Base-by-base conservation (phyloP, 2,113 vertebrate species). In the Neoarius graeffei region DNA sequence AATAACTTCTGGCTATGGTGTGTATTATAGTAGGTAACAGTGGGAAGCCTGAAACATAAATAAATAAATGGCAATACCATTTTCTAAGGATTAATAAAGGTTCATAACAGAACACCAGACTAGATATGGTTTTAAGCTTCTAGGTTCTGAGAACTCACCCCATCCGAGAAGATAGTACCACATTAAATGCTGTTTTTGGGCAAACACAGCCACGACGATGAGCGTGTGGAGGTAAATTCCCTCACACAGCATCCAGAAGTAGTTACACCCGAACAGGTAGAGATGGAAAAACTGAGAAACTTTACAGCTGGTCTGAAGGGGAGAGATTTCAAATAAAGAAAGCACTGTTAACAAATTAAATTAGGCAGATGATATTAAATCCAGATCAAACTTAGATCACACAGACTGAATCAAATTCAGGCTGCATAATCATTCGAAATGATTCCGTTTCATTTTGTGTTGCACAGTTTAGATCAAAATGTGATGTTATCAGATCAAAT, bases 211-310 rank as follows among this genome's bases (percentile, higher is more conserved):
- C 92, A 99, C 98, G 69, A 99, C 98, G 5, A 99, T 99, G 88
- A 99, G 97, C 0, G 98, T 99, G 87, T 99, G 98, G 81, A 99
- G 95, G 91, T 99, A 99, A 71, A 99, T 97, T 10, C 98, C 98
- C 93, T 99, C 98, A 89, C 98, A 99, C 85, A 99, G 94, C 98
- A 99, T 99, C 98, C 98, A 99, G 86, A 99, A 99, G 94, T 99
- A 99, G 90, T 99, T 99, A 92, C 98, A 99, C 62, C 97, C 97
- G 91, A 98, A 97, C 66, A 99, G 94, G 92, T 99, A 99, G 11
- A 97, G 94, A 82, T 99, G 97, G 85, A 99, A 95, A 87, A 99
- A 99, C 89, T 97, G 97, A 3, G 93, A 97, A 7, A 99, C 95
- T 94, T 99, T 99, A 91, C 98, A 99, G 85, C 96, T 98, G 3